Percentiles rank a stretch among this genome's conserved stretches.
Conservation (phyloP, 2,113 vertebrate species). For the Pterocles orientalis region DNA sequence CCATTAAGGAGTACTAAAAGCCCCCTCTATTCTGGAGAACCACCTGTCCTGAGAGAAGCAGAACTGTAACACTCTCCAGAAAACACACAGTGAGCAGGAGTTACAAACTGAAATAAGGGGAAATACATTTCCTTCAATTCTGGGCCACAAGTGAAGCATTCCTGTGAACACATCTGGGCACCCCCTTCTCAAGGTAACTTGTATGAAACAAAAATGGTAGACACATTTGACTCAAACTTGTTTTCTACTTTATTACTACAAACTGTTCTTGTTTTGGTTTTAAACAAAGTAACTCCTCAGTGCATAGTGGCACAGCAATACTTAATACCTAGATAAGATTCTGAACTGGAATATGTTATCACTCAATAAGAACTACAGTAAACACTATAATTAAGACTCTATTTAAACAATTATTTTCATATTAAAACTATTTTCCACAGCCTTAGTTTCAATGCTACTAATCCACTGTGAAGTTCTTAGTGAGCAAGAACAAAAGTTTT, state of each 20-base stretch:
- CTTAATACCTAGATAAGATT: not conserved
- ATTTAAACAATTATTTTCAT: slow-evolving; percentile 58
- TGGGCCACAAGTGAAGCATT: rapidly evolving
- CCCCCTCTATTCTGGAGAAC: not conserved
- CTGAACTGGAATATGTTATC: not conserved
- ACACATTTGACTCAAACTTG: not conserved
- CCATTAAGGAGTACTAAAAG: not conserved
- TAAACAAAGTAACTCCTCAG: not conserved
- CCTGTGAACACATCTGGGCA: not conserved
- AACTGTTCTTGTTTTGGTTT: not conserved
- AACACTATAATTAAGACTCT: slow-evolving; percentile 32
- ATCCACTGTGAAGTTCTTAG: not conserved
- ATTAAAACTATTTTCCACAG: slow-evolving; percentile 44
- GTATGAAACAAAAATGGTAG: not conserved
- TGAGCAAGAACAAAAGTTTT: slow-evolving; percentile 43
- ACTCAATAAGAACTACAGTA: slow-evolving; percentile 40
- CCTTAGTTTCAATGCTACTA: slow-evolving; percentile 17
- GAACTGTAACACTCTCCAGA: not conserved
- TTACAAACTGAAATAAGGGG: not conserved
- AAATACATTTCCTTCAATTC: not conserved
- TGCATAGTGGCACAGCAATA: not conserved
- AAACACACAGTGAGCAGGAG: not conserved
- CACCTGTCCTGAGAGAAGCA: not conserved
- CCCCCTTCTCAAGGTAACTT: not conserved
- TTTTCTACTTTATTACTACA: not conserved